Base-by-base conservation (phyloP, 2,797 vertebrate genomes). In the Megalops cyprinoides region DNA sequence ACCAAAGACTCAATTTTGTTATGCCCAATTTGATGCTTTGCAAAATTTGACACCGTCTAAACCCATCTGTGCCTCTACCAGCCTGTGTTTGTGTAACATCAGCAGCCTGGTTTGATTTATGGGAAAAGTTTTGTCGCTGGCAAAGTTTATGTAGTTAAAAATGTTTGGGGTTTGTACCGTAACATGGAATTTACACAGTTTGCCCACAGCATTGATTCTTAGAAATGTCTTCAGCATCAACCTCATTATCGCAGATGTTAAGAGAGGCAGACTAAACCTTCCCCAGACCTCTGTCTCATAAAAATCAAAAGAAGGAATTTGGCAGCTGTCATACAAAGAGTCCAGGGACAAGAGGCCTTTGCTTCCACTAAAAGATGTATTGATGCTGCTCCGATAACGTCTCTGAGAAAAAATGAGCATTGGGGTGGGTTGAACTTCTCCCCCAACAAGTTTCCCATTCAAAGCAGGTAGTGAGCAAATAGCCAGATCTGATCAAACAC, bases 111-210 rank as follows among this genome's bases (percentile, higher is more conserved):
- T 62, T 78, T 78, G 58, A 49, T 7, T 20, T 62, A 18, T 15
- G 51, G 46, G 25, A 28, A 46, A 12, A 6, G 25, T 48, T 44
- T 46, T 46, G 10, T 1, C 1, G 25, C 53, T 31, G 8, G 44
- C 58, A 34, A 31, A 25, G 46, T 78, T 31, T 34, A 31, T n/a
- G 31, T n/a, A 23, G 12, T 76, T 23, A 44, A 28, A 23, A 10
- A 14, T 3, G 14, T 23, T n/a, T 31, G 39, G 49, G 56, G 23
- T 73, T 73, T 79, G 20, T 51, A 37, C 44, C 12, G 62, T 49
- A 71, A 79, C 49, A 37, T 55, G 65, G 23, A 71, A 73, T 71
- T 18, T 28, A 53, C 78, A 71, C 48, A 53, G 23, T 69, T n/a
- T 20, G 4, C 28, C 31, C 34, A 55, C 65, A 71, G 48, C 31